Percentiles rank a stretch among this genome's conserved stretches.
These are phyloP conservation scores for Oryzias dopingdopingensis DNA, from an alignment of 2,797 vertebrate species.

Conservation along the genomic window DNA sequence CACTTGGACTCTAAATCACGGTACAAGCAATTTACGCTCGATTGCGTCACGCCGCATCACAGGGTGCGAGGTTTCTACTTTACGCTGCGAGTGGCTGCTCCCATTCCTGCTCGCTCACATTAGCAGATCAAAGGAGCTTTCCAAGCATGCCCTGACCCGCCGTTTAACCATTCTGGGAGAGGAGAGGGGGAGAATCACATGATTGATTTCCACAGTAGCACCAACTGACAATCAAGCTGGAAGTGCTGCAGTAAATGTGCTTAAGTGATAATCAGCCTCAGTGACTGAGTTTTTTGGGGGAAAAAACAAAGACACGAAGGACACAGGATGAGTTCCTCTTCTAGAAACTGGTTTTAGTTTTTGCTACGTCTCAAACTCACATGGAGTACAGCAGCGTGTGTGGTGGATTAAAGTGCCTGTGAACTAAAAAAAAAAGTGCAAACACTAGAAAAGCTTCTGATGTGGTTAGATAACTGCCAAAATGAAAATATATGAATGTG, in stretches of 20 bases:
- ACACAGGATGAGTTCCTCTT: too few relatives aligned
- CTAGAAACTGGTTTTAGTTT: too few relatives aligned
- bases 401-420: too few relatives aligned
- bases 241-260: conserved; percentile 1
- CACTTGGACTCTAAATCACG: conserved; percentile 84
- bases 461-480: too few relatives aligned
- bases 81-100: too few relatives aligned
- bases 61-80: too few relatives aligned
- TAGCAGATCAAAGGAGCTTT: conserved; percentile 54
- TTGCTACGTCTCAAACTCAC: too few relatives aligned
- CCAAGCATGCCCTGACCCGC: conserved; percentile 52
- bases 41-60: neutral
- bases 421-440: too few relatives aligned
- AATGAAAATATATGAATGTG: too few relatives aligned
- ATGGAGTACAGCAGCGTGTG: too few relatives aligned
- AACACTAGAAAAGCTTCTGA: too few relatives aligned
- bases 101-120: conserved; percentile 38
- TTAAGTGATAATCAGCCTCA: neutral
- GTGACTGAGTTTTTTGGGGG: neutral
- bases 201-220: conserved; percentile 18
- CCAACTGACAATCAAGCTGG: conserved; percentile 3
- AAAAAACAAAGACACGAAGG: too few relatives aligned
- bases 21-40: conserved; percentile 49
- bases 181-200: conserved; percentile 26
- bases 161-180: conserved; percentile 11